Base-by-base conservation (phyloP, 2,113 vertebrate genomes). In the Ptilonorhynchus violaceus region DNA sequence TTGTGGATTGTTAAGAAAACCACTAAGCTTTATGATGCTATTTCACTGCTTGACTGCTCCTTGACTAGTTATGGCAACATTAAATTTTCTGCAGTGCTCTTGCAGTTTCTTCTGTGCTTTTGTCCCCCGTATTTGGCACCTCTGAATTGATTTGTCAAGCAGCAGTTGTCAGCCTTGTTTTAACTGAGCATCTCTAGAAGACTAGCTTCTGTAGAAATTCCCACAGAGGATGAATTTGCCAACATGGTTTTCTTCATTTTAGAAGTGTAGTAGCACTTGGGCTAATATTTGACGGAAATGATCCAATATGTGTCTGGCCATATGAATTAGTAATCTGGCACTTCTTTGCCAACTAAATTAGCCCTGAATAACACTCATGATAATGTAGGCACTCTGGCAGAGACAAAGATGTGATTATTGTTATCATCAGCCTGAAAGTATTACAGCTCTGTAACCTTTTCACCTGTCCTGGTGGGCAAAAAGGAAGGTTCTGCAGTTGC, bases 141-240 rank as follows among this genome's bases (percentile, higher is more conserved):
- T 89, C 87, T 89, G 87, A 93, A 94, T 93, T 88, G 74, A 88
- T 93, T 91, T 96, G 81, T 93, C 88, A 95, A 78, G 76, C 56
- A 77, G 33, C 56, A 93, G 62, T 58, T 52, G 89, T 93, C 92
- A 96, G 19, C 46, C 37, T 79, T 60, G 35, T 68, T 89, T 92
- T 91, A 91, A 89, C 1, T 86, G 81, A 85, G 49, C 60, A 33
- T 55, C 44, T 89, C 79, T 94, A 78, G 85, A 88, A 92, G 75
- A 83, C 85, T 75, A 90, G 67, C 78, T 95, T 85, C 82, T 93
- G 31, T 80, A 90, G 70, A 76, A 83, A 93, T 93, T 95, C 82
- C 85, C 90, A 76, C 44, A 62, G 79, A 93, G 63, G 30, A 66
- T 83, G 85, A 58, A 68, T 93, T 95, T 92, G 74, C 85, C 70